These are phyloP conservation scores for Peromyscus californicus DNA, from an alignment of 2,113 vertebrate genomes.

Conservation along the genomic window DNA sequence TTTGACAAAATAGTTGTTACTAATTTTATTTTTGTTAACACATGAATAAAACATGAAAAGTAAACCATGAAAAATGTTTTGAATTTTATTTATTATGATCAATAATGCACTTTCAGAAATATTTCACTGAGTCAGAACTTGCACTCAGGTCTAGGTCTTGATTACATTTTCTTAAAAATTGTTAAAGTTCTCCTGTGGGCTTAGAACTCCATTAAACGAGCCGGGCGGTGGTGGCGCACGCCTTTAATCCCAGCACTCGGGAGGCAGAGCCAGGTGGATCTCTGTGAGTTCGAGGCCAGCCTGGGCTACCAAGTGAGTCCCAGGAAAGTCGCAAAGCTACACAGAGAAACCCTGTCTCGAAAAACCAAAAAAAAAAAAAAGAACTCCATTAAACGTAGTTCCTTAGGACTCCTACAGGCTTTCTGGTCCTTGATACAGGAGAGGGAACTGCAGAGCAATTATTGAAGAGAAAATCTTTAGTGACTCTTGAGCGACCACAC, in stretches of 20 bases:
- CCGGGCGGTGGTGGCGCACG: too few species aligned
- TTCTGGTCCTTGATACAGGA: neutral
- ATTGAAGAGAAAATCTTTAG: neutral
- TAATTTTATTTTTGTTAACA: conserved; percentile 77
- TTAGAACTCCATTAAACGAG: neutral
- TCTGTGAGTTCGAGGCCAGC: too few species aligned
- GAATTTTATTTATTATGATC: conserved; percentile 68
- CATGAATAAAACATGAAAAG: conserved; percentile 72
- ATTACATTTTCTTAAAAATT: conserved; percentile 36
- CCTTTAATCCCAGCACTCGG: too few species aligned
- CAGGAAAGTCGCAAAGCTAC: too few species aligned
- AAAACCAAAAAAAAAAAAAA: too few species aligned
- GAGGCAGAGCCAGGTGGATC: too few species aligned
- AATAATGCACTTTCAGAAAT: conserved; percentile 46
- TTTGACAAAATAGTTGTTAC: conserved; percentile 77
- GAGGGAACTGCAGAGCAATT: neutral
- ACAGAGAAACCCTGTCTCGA: too few species aligned
- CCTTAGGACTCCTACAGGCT: neutral
- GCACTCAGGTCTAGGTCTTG: neutral
- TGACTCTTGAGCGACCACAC: neutral
- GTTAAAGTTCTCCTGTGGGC: neutral
- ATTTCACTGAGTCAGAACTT: conserved; percentile 26
- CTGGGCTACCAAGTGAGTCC: too few species aligned
- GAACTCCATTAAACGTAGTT: neutral
- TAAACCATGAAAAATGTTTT: conserved; percentile 63